These are phyloP conservation scores for Poecile montanus DNA, from an alignment of 2,797 vertebrate species.

Conservation along the genomic window DNA sequence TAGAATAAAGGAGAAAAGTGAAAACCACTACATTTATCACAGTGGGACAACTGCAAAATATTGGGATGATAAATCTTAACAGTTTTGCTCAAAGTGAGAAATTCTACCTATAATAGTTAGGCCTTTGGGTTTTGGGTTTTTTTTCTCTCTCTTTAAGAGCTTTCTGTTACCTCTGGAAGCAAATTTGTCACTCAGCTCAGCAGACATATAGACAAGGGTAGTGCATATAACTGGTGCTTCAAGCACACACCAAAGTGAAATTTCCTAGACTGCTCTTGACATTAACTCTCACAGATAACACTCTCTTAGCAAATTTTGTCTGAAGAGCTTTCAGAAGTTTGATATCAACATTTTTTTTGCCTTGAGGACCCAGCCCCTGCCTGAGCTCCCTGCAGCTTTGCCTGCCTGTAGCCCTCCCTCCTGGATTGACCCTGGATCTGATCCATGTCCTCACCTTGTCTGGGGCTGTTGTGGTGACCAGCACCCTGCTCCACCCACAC, in stretches of 20 bases:
- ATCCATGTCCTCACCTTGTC: rapidly evolving
- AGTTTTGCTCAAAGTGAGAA: neutral
- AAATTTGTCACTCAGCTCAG: neutral
- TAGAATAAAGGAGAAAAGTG: neutral
- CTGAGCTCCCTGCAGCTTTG: neutral
- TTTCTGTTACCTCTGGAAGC: neutral
- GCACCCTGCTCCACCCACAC: neutral
- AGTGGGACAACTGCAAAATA: neutral
- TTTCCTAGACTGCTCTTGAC: neutral
- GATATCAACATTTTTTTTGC: neutral
- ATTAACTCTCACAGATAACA: neutral
- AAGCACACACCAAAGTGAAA: neutral
- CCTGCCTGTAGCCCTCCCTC: neutral
- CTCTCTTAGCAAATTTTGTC: neutral
- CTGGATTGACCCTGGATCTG: no score
- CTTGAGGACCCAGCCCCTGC: neutral
- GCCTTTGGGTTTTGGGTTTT: neutral
- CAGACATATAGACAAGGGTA: neutral
- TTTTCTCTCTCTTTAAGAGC: neutral
- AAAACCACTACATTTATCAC: neutral
- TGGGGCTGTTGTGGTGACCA: neutral
- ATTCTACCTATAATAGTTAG: neutral
- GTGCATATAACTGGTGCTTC: neutral
- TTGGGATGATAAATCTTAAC: neutral
- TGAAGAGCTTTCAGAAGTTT: neutral